Percentiles rank a stretch among this genome's conserved stretches.
Evolutionary conservation across 2,888 invertebrate genomes (phyloP).

Genomic region (Rapana venosa): DNA sequence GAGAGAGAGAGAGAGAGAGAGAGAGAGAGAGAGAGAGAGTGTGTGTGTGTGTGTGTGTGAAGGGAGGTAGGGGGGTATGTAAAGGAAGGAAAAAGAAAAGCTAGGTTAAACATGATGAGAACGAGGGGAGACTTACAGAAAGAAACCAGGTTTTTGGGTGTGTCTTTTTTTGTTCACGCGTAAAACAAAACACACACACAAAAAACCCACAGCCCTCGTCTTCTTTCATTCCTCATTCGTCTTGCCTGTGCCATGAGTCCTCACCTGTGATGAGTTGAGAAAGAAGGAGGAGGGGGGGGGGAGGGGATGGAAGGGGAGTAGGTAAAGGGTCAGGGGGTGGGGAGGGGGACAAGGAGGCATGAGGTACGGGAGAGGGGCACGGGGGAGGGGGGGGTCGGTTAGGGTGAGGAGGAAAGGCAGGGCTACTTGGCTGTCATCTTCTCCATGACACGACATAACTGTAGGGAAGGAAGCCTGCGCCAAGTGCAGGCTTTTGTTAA

Average conservation of each 20-base stretch:
- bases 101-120: not conserved
- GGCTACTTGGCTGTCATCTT: no score
- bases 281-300: not conserved
- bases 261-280: not conserved
- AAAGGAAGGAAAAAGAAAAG: not conserved
- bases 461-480: no score
- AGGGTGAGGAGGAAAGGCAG: no score
- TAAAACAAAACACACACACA: no score
- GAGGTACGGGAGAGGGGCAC: no score
- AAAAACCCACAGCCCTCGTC: no score
- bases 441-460: no score
- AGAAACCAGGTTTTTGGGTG: not conserved
- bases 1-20: not conserved
- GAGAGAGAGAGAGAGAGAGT: not conserved
- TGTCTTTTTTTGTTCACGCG: not conserved
- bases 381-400: not conserved
- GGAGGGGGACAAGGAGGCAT: no score
- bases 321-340: not conserved
- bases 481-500: no score
- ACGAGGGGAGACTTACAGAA: not conserved
- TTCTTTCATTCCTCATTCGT: not conserved
- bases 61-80: not conserved
- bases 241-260: not conserved
- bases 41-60: slow-evolving; percentile 1
- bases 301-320: no score